Evolutionary conservation across 2,797 vertebrate genomes (phyloP), one percentile per base, ranked within the genome.

Genomic region (Huso huso): DNA sequence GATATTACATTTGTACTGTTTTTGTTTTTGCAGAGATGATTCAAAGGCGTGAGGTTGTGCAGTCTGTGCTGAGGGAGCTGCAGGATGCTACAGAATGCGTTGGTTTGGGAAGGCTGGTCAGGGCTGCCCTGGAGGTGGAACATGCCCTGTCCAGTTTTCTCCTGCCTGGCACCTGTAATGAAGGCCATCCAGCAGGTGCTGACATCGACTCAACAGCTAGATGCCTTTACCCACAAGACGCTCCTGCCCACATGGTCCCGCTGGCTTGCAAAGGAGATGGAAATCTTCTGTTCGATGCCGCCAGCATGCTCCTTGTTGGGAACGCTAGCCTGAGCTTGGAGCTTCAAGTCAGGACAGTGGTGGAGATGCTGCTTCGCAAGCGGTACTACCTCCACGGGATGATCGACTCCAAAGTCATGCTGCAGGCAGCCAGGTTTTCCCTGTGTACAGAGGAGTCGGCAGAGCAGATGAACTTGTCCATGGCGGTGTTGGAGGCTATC

Each of bases 391-490:
- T 98, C 50, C 93, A 87, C 2, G 95, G 92, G 62, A 98, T 97
- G 96, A 97, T 95, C 0, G 96, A 98, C 79, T 98, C 95, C 49
- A 97, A 97, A 75, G 93, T 98, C 79, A 98, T 98, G 96, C 89
- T 98, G 58, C 95, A 96, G 83, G 96, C 95, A 0, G 95, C 92
- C 65, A 92, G 94, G 70, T 95, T 96, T 61, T 94, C 95, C 3
- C 87, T 98, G 12, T 93, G 92, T 57, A 91, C 93, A 0, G 95
- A 98, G 68, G 95, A 98, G 79, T 93, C 93, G 0, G 91, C 93
- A 0, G 92, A 93, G 74, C 96, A 94, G 93, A 90, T 93, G 66
- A 94, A 88, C 75, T 84, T 98, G 48, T 87, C 95, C 0, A 82
- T 84, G 13, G 73, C 90, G 4, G 92, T 95, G 6, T 77, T 98